These are phyloP conservation scores for Palaemon carinicauda DNA, from an alignment of 1,140 invertebrate species.

Conservation along the genomic window DNA sequence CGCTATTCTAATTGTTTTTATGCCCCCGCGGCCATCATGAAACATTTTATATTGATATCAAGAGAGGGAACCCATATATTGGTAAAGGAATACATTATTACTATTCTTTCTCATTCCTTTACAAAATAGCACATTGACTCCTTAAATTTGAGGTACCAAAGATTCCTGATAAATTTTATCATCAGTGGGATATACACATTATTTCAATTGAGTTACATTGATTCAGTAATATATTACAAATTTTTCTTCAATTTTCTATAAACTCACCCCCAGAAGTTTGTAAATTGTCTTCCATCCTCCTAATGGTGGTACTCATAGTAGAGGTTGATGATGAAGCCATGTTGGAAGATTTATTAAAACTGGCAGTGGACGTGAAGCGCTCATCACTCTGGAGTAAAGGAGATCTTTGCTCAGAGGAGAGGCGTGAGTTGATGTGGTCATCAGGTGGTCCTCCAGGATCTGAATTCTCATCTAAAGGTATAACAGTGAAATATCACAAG, in stretches of 20 bases:
- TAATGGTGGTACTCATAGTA: conserved; percentile 21
- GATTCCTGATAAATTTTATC: no score
- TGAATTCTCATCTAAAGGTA: conserved; percentile 14
- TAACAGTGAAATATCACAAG: not conserved
- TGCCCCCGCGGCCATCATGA: no score
- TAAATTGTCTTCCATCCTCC: conserved; percentile 21
- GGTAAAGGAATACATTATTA: no score
- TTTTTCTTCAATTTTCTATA: not conserved
- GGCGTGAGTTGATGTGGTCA: not conserved
- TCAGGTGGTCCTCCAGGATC: not conserved
- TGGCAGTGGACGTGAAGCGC: conserved; percentile 16
- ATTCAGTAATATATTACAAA: no score
- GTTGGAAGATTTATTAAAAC: not conserved
- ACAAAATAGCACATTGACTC: no score
- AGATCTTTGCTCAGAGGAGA: conserved; percentile 12
- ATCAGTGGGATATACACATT: no score
- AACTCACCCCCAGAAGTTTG: conserved; percentile 13
- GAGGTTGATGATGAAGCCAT: not conserved
- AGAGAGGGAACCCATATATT: no score
- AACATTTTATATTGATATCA: no score
- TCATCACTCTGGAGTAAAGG: conserved; percentile 11
- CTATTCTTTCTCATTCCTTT: no score
- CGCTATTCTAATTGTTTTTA: no score
- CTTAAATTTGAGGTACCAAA: no score
- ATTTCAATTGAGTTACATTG: no score